Base-by-base conservation (phyloP, 2,888 invertebrate species). In the Actias luna region DNA sequence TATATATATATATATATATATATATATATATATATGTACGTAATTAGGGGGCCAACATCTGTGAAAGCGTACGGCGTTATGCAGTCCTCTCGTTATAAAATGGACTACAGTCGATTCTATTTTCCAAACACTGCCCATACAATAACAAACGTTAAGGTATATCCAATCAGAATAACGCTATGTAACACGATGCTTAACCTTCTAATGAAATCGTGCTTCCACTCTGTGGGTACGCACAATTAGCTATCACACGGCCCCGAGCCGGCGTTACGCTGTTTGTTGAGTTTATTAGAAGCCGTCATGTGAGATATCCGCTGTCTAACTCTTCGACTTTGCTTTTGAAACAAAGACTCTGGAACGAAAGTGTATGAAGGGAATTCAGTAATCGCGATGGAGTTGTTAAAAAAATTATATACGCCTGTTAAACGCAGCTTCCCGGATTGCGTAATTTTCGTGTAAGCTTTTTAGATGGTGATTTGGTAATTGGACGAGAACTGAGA, bases 231-330 rank as follows among this genome's bases (percentile, higher is more conserved):
- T 46, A 22, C 46, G 52, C 29, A 52, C n/a, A 27, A 52, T 52
- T 25, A 52, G 29, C 25, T 52, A 52, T 16, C 52, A 16, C 52
- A n/a, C 18, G 18, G 12, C 52, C 27, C 55, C n/a, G 27, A n/a
- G 16, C 27, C 29, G 18, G 8, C 42, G 2, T 12, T 14, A 2
- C 7, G 46, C n/a, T 29, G 29, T 55, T 55, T 55, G 55, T 29
- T n/a, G 55, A n/a, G 29, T 55, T 29, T 29, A 55, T 55, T 55
- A 55, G n/a, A n/a, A 29, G 8, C 14, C 52, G 12, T 29, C 29
- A 7, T 29, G 10, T 55, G 10, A 50, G 55, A 55, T 55, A 29
- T 55, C 55, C 55, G 55, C 29, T n/a, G 18, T 55, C 55, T 29
- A 25, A 12, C 22, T 50, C 12, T 50, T 22, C 12, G 25, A 50